Percentiles rank a stretch among this genome's conserved stretches.
Conservation (phyloP, 2,888 invertebrate genomes). For the Alsophila aescularia region DNA sequence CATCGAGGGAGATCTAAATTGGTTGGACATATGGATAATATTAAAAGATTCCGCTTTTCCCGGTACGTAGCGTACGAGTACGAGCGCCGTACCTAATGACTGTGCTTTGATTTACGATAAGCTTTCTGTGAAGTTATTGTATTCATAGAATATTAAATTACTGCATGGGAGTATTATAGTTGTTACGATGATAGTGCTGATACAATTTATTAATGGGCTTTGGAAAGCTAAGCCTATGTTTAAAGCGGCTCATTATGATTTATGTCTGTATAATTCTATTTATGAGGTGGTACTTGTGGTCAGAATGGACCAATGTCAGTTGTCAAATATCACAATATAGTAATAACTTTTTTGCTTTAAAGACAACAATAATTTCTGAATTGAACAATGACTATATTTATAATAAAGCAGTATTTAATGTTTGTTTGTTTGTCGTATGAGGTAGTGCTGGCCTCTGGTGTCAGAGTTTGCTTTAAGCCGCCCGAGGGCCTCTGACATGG, state of each 20-base stretch:
- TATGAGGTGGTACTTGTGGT: neutral
- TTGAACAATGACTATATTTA: too few relatives aligned
- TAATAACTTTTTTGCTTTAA: too few relatives aligned
- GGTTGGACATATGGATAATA: conserved; percentile 54
- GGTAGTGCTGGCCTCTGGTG: too few relatives aligned
- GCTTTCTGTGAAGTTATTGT: conserved; percentile 48
- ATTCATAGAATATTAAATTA: conserved; percentile 41
- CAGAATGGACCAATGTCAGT: neutral
- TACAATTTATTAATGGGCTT: conserved; percentile 38
- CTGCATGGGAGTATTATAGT: conserved; percentile 30
- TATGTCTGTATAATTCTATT: conserved; percentile 16
- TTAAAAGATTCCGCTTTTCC: conserved; percentile 55
- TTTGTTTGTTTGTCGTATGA: too few relatives aligned
- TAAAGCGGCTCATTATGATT: conserved; percentile 32
- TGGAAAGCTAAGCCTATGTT: conserved; percentile 30
- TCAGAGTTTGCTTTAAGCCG: too few relatives aligned
- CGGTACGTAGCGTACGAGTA: conserved; percentile 45
- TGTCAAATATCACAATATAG: too few relatives aligned
- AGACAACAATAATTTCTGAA: too few relatives aligned
- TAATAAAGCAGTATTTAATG: too few relatives aligned
- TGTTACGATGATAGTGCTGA: conserved; percentile 38
- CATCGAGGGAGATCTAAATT: conserved; percentile 53
- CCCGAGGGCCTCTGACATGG: too few relatives aligned
- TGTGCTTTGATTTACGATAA: conserved; percentile 62
- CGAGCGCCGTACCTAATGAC: conserved; percentile 54